Base-by-base conservation (phyloP, 2,888 invertebrate genomes). In the Drosophila niveifrons region DNA sequence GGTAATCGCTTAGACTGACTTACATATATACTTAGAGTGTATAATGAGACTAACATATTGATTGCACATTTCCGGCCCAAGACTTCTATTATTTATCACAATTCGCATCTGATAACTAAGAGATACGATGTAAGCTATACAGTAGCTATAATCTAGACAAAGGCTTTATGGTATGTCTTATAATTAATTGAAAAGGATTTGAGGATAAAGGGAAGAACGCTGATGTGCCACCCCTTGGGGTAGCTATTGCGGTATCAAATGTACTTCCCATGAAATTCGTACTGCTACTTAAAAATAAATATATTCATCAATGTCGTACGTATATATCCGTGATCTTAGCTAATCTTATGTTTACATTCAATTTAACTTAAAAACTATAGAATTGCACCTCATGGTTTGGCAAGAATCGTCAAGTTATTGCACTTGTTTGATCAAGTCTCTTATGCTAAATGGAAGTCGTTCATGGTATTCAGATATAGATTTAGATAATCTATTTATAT, bases 21-120 rank as follows among this genome's bases (percentile, higher is more conserved):
- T 48, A 57, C 46, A 28, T 44, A 34, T 36, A 15, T 56, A 36
- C 13, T 17, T 44, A 52, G 55, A 55, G 47, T 67, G 69, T 67
- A 70, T 55, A 51, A 68, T 85, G 80, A 75, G 41, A 72, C 70
- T 84, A 73, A 46, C 34, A 77, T 86, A 88, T 90, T 87, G 82
- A 91, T 91, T 91, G 91, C 91, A 91, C 91, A 90, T 86, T 91
- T 91, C 91, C 91, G 91, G 91, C 91, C 91, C 84, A 86, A 89
- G 88, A 91, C 90, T 91, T 90, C 90, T 91, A 90, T 90, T 90
- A 90, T 91, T 90, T 91, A 91, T 91, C 91, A 91, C 91, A 91
- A 91, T 91, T 91, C 88, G 90, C 90, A 80, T 86, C 72, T 77
- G 67, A 71, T 76, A 73, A 72, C 70, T 79, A 66, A 52, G 31